Percentiles rank a stretch among this genome's conserved stretches.
These are phyloP conservation scores for Parnassius mnemosyne DNA, from an alignment of 2,888 invertebrate species.

Conservation along the genomic window DNA sequence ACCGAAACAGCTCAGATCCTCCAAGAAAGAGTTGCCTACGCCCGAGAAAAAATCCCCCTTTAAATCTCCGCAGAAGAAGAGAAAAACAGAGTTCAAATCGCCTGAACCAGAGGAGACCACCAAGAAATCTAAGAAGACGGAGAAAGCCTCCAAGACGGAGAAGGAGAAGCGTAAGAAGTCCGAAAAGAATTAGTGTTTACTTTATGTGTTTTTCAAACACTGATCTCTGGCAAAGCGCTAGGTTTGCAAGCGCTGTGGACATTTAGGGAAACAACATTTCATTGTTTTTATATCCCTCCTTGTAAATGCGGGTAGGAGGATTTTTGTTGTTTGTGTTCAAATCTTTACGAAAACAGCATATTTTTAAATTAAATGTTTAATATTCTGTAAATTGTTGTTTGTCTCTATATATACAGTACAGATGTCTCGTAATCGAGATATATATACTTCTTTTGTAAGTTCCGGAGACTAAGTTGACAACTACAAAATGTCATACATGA, in stretches of 20 bases:
- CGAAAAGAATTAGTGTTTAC: slow-evolving; percentile 74
- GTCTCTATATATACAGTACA: neutral
- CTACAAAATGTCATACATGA: no score
- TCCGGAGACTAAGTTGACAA: no score
- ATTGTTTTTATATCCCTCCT: slow-evolving; percentile 4
- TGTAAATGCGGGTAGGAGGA: slow-evolving; percentile 23
- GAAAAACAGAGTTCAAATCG: slow-evolving; percentile 51
- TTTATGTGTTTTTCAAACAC: slow-evolving; percentile 60
- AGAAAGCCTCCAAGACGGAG: slow-evolving; percentile 40
- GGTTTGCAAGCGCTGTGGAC: slow-evolving; percentile 30
- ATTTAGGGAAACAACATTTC: slow-evolving; percentile 20
- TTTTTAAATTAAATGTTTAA: no score
- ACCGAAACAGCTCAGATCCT: slow-evolving; percentile 61
- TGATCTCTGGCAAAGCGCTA: slow-evolving; percentile 36
- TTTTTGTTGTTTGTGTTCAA: neutral
- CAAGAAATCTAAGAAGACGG: slow-evolving; percentile 40
- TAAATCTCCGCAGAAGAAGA: slow-evolving; percentile 61
- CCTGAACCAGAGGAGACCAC: slow-evolving; percentile 51
- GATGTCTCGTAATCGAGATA: neutral
- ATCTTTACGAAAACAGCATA: no score
- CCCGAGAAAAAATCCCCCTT: slow-evolving; percentile 51
- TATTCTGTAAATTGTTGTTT: neutral
- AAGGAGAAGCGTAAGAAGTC: slow-evolving; percentile 60
- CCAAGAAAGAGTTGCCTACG: slow-evolving; percentile 52
- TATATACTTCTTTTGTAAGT: no score